Conservation (phyloP, 2,113 vertebrate species). For the Crotalus tigris region DNA sequence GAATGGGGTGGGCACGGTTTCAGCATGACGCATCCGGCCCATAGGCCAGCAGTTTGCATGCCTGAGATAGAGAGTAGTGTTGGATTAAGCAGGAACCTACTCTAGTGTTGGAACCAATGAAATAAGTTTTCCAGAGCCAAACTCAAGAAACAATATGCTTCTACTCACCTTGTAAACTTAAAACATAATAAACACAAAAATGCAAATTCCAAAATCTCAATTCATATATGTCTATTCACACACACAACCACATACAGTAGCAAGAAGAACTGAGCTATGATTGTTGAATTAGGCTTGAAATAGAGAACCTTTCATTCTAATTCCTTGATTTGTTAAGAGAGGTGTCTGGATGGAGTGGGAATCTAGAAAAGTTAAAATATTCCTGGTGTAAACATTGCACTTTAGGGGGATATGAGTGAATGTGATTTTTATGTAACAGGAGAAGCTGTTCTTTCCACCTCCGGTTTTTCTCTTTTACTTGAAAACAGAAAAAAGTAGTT, state of each 20-base stretch:
- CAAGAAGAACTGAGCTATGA: not conserved
- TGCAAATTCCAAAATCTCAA: not conserved
- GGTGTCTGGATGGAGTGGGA: not conserved
- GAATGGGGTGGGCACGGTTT: too few relatives aligned
- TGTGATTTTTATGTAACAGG: not conserved
- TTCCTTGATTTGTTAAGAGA: not conserved
- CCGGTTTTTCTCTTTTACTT: not conserved
- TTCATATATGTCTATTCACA: not conserved
- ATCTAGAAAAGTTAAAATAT: not conserved
- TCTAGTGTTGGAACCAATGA: not conserved
- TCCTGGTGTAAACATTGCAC: not conserved
- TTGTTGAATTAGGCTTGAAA: not conserved
- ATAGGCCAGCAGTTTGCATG: too few relatives aligned
- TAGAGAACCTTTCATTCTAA: not conserved
- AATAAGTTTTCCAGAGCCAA: not conserved
- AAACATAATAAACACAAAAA: not conserved
- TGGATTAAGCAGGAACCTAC: not conserved
- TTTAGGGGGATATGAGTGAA: slow-evolving; percentile 1
- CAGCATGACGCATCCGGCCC: too few relatives aligned
- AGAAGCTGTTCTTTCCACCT: not conserved
- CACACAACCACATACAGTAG: not conserved
- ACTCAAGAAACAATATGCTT: not conserved
- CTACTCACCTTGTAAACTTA: not conserved
- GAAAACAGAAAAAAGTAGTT: not conserved
- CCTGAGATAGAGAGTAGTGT: too few relatives aligned